Evolutionary conservation across 2,113 vertebrate genomes (phyloP).

Genomic region (Forbesichthys agassizii): DNA sequence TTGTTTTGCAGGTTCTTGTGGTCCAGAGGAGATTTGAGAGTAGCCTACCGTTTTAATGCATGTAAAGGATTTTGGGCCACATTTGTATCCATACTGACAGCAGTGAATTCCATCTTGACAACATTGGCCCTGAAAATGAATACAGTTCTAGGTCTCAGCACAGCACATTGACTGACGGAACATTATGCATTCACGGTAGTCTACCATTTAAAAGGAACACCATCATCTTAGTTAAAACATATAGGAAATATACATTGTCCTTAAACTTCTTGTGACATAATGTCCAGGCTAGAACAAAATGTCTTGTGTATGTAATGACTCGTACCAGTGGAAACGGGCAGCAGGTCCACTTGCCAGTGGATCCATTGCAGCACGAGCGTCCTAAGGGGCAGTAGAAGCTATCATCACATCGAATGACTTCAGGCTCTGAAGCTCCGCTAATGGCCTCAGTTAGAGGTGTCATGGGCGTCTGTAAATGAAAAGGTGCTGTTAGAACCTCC

Average conservation of each 20-base stretch:
- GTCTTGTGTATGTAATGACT: background rate
- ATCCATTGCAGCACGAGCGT: constrained; percentile 63
- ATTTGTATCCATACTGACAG: constrained; percentile 64
- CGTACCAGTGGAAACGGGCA: constrained; percentile 73
- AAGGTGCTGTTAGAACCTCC: background rate
- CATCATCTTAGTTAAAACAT: no score
- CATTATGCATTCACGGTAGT: background rate
- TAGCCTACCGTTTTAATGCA: constrained; percentile 42
- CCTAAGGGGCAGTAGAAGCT: constrained; percentile 54
- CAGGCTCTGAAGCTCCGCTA: background rate
- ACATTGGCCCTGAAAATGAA: constrained; percentile 66
- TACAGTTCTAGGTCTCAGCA: constrained; percentile 26
- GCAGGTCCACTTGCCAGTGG: constrained; percentile 63
- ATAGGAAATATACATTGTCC: no score
- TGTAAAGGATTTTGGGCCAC: constrained; percentile 27
- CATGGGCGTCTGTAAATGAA: constrained; percentile 38
- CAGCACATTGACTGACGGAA: background rate
- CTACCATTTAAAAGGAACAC: background rate
- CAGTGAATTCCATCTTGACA: constrained; percentile 73
- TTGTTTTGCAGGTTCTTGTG: constrained; percentile 3
- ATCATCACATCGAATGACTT: constrained; percentile 63
- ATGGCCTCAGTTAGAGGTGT: constrained; percentile 24
- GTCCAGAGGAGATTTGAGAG: constrained; percentile 29
- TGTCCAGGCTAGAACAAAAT: no score
- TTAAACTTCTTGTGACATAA: no score